Percentiles rank a stretch among this genome's conserved stretches.
These are phyloP conservation scores for Prosapia bicincta DNA, from an alignment of 2,888 invertebrate species.

Conservation along the genomic window DNA sequence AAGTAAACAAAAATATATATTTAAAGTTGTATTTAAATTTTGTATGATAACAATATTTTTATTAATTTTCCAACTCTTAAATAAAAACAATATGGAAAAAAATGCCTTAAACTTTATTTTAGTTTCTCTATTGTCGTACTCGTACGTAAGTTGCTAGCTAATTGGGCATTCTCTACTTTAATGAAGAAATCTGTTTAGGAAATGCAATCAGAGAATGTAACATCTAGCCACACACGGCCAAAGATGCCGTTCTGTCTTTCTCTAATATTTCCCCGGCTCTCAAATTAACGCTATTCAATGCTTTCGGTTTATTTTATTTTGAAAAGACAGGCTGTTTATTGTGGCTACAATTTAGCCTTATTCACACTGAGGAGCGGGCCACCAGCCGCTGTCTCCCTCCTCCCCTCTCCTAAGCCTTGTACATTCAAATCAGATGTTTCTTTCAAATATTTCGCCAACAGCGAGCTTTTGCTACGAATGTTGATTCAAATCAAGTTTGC, in stretches of 20 bases:
- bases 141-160: too few relatives aligned
- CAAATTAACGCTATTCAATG: constrained; percentile 36
- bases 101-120: too few relatives aligned
- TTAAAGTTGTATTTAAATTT: too few relatives aligned
- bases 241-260: neutral
- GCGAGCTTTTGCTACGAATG: neutral
- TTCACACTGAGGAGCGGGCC: constrained; percentile 6
- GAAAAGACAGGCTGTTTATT: constrained; percentile 25
- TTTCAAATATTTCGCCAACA: constrained; percentile 24
- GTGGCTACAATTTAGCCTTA: constrained; percentile 24
- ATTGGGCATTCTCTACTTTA: neutral
- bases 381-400: neutral
- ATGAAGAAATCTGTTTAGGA: neutral
- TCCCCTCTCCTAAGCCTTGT: constrained; percentile 2
- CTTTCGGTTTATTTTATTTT: constrained; percentile 33
- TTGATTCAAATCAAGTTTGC: neutral
- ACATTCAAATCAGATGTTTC: constrained; percentile 33
- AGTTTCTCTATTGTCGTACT: too few relatives aligned
- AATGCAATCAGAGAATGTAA: neutral
- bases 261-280: constrained; percentile 29
- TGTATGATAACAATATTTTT: too few relatives aligned
- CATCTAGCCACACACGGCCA: neutral
- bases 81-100: too few relatives aligned
- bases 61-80: too few relatives aligned
- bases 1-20: too few relatives aligned